Base-by-base conservation (phyloP, 2,888 invertebrate species). In the Margaritifera margaritifera region DNA sequence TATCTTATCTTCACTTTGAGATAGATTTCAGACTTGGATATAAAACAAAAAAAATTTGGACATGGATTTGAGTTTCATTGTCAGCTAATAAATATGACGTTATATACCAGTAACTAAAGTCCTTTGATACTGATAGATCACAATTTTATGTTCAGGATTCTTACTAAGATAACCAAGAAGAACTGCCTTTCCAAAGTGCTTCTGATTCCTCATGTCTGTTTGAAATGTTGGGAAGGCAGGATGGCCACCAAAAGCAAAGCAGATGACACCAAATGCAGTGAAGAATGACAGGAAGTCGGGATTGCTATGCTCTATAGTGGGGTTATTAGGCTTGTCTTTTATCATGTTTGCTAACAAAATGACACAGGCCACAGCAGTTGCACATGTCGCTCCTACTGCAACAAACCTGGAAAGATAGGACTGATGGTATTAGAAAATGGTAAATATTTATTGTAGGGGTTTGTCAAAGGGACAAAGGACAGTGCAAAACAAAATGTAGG, bases 201-300 rank as follows among this genome's bases (percentile, higher is more conserved):
- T 90, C 76, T 95, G 94, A 74, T 94, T 92, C 74, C 92, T 92
- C 97, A 97, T 97, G 88, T 97, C 97, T 75, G 96, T 94, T 91
- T 97, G 97, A 63, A 97, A 93, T 0, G 96, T 97, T 77, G 97
- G 92, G 84, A 97, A 92, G 85, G 93, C 93, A 0, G 94, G 93
- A 8, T 94, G 94, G 4, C 94, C 94, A 6, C 94, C 94, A 83
- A 94, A 94, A 0, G 94, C 92, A 86, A 94, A 94, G 87, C 94
- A 90, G 69, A 94, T 92, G 11, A 93, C 93, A 11, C 94, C 94
- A 82, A 94, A 93, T 0, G 94, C 92, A 50, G 94, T 87, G 87
- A 93, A 94, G 89, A 94, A 94, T 74, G 93, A 92, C 69, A 91
- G 90, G 84, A 93, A 92, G 15, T 77, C 73, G 19, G 80, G 64